Evolutionary conservation across 2,113 vertebrate genomes (phyloP).

Genomic region (Rhea americana): DNA sequence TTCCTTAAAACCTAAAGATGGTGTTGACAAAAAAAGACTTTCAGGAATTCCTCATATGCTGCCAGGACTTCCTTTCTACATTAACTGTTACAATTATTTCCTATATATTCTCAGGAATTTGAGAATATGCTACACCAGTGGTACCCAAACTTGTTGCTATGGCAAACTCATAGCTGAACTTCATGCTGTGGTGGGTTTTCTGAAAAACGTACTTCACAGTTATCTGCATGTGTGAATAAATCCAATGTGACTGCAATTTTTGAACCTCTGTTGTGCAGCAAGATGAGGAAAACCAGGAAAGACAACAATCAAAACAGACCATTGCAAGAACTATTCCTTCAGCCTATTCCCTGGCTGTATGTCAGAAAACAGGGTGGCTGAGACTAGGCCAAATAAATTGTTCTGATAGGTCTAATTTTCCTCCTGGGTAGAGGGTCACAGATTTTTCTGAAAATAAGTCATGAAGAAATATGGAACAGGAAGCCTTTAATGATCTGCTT

Average conservation of each 20-base stretch:
- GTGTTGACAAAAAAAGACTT: neutral
- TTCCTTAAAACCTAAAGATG: neutral
- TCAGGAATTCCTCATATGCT: neutral
- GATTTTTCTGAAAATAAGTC: constrained; percentile 63
- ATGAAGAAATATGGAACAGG: constrained; percentile 53
- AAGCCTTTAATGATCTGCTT: constrained; percentile 54
- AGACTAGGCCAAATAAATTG: neutral
- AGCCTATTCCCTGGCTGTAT: neutral
- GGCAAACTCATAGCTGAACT: neutral
- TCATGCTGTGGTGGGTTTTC: rapidly evolving
- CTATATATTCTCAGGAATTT: rapidly evolving
- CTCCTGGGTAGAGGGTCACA: neutral
- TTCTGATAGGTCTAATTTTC: neutral
- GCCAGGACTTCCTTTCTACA: neutral
- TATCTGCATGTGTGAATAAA: neutral
- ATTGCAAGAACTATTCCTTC: neutral
- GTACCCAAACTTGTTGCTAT: neutral
- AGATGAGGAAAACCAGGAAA: neutral
- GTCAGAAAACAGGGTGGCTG: neutral
- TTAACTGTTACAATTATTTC: neutral
- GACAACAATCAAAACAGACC: neutral
- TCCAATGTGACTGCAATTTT: neutral
- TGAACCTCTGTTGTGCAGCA: rapidly evolving
- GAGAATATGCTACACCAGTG: neutral
- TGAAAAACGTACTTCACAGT: neutral